Conservation (phyloP, 2,797 vertebrate genomes). For the Brachyrhaphis roseni region DNA sequence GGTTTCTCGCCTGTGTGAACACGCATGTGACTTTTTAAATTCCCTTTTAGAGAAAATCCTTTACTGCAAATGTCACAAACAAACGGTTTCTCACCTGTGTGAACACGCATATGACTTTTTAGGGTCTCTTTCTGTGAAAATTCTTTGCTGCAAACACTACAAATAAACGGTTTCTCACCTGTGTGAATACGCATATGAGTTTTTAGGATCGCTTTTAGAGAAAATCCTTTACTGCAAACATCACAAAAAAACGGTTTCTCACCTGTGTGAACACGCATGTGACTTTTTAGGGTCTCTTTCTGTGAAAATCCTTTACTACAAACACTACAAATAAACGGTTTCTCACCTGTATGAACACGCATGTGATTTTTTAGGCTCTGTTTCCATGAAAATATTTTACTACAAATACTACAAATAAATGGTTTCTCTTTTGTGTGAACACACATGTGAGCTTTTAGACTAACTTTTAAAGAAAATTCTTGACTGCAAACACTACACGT, state of each 20-base stretch:
- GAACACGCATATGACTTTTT: not conserved
- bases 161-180: not conserved
- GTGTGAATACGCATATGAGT: not conserved
- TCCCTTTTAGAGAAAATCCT: not conserved
- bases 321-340: not conserved
- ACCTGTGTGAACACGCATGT: not conserved
- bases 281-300: not conserved
- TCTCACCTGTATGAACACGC: slow-evolving; percentile 2
- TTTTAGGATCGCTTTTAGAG: not conserved
- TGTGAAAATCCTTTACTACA: not conserved
- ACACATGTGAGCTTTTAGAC: not conserved
- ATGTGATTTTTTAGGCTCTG: not conserved
- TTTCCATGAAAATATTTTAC: not conserved
- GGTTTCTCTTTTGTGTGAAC: not conserved
- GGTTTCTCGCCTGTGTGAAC: not conserved
- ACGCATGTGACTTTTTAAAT: not conserved
- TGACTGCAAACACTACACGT: not conserved
- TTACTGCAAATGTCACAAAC: not conserved
- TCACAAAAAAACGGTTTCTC: not conserved
- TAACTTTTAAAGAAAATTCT: not conserved
- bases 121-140: not conserved
- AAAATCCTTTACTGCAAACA: not conserved
- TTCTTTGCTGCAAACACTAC: not conserved
- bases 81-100: not conserved
- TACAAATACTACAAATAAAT: not conserved